Evolutionary conservation across 2,888 invertebrate genomes (phyloP), one percentile per base, ranked within the genome.

Genomic region (Drosophila setosimentum): DNA sequence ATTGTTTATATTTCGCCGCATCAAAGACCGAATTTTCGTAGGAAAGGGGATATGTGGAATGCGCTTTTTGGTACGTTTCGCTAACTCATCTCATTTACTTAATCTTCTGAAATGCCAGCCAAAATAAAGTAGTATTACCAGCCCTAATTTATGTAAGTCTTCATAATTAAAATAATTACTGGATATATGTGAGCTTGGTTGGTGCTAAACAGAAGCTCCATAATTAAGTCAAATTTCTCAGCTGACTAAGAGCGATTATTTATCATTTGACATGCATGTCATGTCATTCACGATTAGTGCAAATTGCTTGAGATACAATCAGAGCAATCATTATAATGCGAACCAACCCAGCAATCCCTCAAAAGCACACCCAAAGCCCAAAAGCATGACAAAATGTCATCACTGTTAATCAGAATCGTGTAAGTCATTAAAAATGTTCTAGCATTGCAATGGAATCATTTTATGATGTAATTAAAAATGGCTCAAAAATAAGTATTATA

Each of bases 271-370:
- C 59, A 63, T 73, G 63, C 68, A 77, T 53, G 72, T 55, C 78
- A 59, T 71, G 67, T 69, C 68, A 55, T 37, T 49, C 29, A 24
- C 40, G 45, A 16, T 27, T 13, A 50, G 33, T 53, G 64, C 53
- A 73, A 78, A 69, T 78, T 67, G 29, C 62, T 30, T 37, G 57
- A 82, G 78, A 78, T 78, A 50, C 50, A 64, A 78, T 81, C 82
- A 16, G 45, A 42, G 62, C 33, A 50, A 68, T 73, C 62, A 72
- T 81, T 72, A 50, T 68, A 82, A 77, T 68, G 73, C 65, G 27
- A 55, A 37, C 58, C 74, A 48, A 50, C 72, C 73, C 66, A 33
- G 48, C 54, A 77, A 64, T 61, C 66, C 54, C 37, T 35, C n/a
- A 24, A 29, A 57, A 50, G 40, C 21, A 33, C 33, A 53, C 50